A percentile compares a stretch with the other conserved stretches of the same genome.
These are phyloP conservation scores for Tipula unca DNA, from an alignment of 2,888 invertebrate species.

Conservation along the genomic window DNA sequence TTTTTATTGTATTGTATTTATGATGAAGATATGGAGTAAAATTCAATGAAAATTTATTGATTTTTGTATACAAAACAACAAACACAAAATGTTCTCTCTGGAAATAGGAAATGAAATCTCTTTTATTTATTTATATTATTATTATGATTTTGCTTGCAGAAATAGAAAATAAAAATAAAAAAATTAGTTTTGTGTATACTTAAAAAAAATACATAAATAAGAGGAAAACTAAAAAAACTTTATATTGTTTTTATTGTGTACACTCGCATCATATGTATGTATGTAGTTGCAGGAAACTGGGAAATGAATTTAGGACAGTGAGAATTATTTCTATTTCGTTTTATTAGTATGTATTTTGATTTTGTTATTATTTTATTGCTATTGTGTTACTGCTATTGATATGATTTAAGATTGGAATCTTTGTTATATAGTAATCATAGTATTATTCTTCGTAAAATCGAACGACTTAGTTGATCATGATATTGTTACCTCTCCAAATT, in stretches of 20 bases:
- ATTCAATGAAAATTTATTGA: background rate
- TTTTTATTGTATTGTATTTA: background rate
- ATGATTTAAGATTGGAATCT: background rate
- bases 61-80: background rate
- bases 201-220: background rate
- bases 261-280: background rate
- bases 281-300: background rate
- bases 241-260: background rate
- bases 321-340: background rate
- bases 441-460: background rate
- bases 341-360: background rate
- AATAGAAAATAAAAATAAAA: background rate
- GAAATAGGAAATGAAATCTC: background rate
- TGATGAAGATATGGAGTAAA: background rate
- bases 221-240: background rate
- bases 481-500: background rate
- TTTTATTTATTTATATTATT: background rate
- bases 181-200: background rate
- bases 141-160: background rate
- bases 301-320: slow-evolving; percentile 8
- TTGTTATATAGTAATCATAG: background rate
- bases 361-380: background rate
- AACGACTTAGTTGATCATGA: background rate
- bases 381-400: background rate
- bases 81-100: background rate